phyloP scores from a whole-genome alignment of 2,797 vertebrate species.

The Tarsius wallacei region DNA sequence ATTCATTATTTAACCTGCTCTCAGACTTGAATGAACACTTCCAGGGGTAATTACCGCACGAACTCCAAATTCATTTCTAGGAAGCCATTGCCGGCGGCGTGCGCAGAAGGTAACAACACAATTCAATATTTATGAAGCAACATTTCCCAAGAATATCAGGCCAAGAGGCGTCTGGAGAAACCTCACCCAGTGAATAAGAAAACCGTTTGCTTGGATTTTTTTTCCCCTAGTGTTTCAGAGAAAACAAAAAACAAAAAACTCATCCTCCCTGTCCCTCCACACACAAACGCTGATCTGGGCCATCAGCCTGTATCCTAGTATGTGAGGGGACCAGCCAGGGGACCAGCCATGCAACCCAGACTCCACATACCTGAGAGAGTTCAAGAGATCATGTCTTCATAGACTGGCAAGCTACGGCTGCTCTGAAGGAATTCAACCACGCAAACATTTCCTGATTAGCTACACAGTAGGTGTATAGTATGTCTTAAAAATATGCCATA shows the following conservation, averaged over 20 bases:
- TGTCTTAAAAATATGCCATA: background rate
- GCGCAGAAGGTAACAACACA: conserved; percentile 65
- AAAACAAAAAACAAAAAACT: background rate
- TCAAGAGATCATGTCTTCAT: background rate
- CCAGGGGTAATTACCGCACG: conserved; percentile 84
- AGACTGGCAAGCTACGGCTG: background rate
- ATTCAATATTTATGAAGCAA: conserved; percentile 83
- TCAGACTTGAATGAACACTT: conserved; percentile 84
- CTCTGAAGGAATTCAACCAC: background rate
- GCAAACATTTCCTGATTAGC: too few relatives aligned
- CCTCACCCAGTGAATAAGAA: background rate
- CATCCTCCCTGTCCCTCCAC: too few relatives aligned
- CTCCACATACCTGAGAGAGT: background rate
- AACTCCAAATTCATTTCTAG: conserved; percentile 81
- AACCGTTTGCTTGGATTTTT: background rate
- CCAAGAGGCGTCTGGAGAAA: background rate
- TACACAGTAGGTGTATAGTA: accelerated
- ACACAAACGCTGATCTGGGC: background rate
- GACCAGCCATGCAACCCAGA: background rate
- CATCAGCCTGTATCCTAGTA: background rate
- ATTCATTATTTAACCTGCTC: conserved; percentile 90
- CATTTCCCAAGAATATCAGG: conserved; percentile 31
- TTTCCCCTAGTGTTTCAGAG: background rate
- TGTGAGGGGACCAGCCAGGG: too few relatives aligned
- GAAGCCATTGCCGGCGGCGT: conserved; percentile 50